Evolutionary conservation across 2,888 invertebrate species (phyloP).

Genomic region (Argyresthia goedartella): DNA sequence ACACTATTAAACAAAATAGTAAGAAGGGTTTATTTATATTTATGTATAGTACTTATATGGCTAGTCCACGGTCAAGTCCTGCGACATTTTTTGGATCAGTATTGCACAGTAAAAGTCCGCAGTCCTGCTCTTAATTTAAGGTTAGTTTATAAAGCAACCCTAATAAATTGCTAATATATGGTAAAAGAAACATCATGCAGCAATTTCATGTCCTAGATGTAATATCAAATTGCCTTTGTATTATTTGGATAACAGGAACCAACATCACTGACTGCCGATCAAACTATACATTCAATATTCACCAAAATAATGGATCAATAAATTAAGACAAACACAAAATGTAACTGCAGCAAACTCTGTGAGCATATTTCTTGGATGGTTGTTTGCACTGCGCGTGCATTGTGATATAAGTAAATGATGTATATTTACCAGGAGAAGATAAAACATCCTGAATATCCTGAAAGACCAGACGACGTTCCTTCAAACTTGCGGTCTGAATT

Average conservation of each 20-base stretch:
- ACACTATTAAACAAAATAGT: too few relatives aligned
- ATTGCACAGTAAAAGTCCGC: neutral
- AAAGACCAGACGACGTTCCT: slow-evolving; percentile 76
- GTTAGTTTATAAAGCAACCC: neutral
- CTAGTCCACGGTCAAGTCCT: too few relatives aligned
- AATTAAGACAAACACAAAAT: neutral
- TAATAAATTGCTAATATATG: neutral
- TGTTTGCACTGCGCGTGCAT: neutral
- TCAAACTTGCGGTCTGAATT: slow-evolving; percentile 80
- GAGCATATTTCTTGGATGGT: neutral
- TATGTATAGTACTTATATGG: too few relatives aligned
- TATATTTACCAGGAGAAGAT: slow-evolving; percentile 77
- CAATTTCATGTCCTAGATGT: too few relatives aligned
- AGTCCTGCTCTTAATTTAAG: too few relatives aligned
- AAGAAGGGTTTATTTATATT: too few relatives aligned
- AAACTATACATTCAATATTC: too few relatives aligned
- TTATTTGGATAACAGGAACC: too few relatives aligned
- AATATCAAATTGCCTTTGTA: too few relatives aligned
- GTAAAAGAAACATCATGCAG: too few relatives aligned
- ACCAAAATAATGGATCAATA: neutral
- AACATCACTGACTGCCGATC: too few relatives aligned
- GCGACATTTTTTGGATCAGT: neutral
- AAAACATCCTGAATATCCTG: slow-evolving; percentile 78
- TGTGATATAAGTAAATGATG: neutral
- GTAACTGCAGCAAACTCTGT: neutral